Evolutionary conservation across 23 tunicate genomes (phyloP).

Genomic region (Trididemnum nubilum): DNA sequence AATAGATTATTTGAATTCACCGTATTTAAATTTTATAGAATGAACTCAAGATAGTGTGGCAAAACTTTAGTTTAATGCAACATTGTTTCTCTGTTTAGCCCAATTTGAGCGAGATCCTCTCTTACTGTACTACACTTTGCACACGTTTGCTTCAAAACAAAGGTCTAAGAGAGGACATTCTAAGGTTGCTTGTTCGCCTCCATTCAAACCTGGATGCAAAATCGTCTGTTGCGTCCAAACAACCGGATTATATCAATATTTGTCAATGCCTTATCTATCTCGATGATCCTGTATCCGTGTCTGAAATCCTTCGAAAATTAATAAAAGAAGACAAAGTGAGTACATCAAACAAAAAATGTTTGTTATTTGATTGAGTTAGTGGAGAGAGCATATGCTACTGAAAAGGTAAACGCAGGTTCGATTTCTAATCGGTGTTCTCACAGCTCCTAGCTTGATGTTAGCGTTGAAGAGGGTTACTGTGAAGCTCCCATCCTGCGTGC

Average conservation of each 20-base stretch:
- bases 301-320: slow-evolving; percentile 78
- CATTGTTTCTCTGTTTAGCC: slow-evolving; percentile 58
- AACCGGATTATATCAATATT: slow-evolving; percentile 95
- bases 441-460: too few relatives aligned
- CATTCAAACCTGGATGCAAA: slow-evolving; percentile 65
- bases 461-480: too few relatives aligned
- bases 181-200: slow-evolving; percentile 80
- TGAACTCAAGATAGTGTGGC: too few relatives aligned
- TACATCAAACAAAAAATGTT: too few relatives aligned
- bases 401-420: too few relatives aligned
- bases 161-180: slow-evolving; percentile 82
- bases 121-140: slow-evolving; percentile 90
- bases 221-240: slow-evolving; percentile 11
- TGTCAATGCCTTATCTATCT: slow-evolving; percentile 96
- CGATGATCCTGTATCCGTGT: slow-evolving; percentile 77
- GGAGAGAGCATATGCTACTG: too few relatives aligned
- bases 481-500: too few relatives aligned
- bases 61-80: too few relatives aligned
- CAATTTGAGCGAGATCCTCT: slow-evolving; percentile 74
- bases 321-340: slow-evolving; percentile 57
- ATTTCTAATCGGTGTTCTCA: too few relatives aligned
- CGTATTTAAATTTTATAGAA: too few relatives aligned
- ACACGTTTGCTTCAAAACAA: slow-evolving; percentile 77
- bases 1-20: too few relatives aligned
- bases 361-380: too few relatives aligned